Conservation (phyloP, 2,888 invertebrate species). For the Acronicta aceris region DNA sequence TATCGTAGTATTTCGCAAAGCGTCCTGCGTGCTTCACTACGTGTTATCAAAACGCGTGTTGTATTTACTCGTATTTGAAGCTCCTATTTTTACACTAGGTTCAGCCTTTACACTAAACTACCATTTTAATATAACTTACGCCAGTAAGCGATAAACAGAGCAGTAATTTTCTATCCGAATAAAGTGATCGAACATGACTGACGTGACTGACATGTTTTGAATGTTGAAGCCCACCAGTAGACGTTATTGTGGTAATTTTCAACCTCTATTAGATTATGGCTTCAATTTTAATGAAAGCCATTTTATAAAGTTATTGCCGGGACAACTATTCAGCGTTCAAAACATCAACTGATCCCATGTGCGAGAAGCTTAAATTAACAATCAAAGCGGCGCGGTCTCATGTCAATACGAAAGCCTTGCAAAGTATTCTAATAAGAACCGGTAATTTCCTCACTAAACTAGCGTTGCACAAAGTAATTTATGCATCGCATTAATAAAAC, state of each 20-base stretch:
- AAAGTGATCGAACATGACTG: too few species aligned
- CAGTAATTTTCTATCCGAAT: too few species aligned
- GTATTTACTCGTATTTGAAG: slow-evolving; percentile 2
- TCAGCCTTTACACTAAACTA: too few species aligned
- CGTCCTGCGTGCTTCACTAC: slow-evolving; percentile 10
- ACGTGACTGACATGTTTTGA: too few species aligned
- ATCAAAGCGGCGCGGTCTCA: slow-evolving; percentile 54
- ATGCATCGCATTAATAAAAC: slow-evolving; percentile 80
- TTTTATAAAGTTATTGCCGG: slow-evolving; percentile 2
- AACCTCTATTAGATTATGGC: not conserved
- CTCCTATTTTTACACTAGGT: slow-evolving; percentile 1
- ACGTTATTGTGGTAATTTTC: not conserved
- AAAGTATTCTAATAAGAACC: slow-evolving; percentile 67
- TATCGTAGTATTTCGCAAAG: slow-evolving; percentile 35
- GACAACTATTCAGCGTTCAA: slow-evolving; percentile 2
- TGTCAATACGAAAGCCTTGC: slow-evolving; percentile 65
- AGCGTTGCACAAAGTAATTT: slow-evolving; percentile 76
- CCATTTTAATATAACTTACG: too few species aligned
- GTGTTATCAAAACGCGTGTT: slow-evolving; percentile 7
- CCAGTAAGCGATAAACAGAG: too few species aligned
- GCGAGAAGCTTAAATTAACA: slow-evolving; percentile 62
- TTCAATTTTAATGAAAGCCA: not conserved
- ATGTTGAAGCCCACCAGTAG: not conserved
- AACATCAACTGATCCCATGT: slow-evolving; percentile 30
- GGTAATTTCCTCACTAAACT: slow-evolving; percentile 74